These are phyloP conservation scores for Xiphophorus maculatus DNA, from an alignment of 2,113 vertebrate species.

Conservation along the genomic window DNA sequence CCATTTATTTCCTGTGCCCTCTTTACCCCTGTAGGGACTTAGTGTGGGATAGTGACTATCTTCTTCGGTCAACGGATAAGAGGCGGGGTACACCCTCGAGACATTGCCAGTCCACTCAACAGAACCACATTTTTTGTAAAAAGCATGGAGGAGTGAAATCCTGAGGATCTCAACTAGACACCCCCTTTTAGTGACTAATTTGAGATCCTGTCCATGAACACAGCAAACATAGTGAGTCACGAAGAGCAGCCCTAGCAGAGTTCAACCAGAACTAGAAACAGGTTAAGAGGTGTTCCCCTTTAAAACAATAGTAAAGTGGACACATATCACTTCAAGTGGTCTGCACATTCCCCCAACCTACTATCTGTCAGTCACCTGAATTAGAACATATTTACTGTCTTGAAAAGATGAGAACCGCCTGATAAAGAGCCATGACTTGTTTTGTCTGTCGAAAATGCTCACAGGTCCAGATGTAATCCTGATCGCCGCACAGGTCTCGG, in stretches of 20 bases:
- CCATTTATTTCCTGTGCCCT: neutral
- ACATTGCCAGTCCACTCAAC: neutral
- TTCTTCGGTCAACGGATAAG: neutral
- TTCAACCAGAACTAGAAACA: neutral
- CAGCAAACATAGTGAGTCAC: neutral
- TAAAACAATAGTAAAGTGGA: neutral
- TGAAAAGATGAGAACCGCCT: conserved; percentile 1
- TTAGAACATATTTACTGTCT: neutral
- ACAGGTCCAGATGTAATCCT: conserved; percentile 48
- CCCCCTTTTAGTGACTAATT: neutral
- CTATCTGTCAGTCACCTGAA: neutral
- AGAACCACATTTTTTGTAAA: neutral
- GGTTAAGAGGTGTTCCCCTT: neutral
- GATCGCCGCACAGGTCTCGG: conserved; percentile 54
- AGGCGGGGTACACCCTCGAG: neutral
- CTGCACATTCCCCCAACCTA: neutral
- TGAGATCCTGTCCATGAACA: neutral
- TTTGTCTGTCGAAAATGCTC: conserved; percentile 35
- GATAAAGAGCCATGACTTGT: neutral
- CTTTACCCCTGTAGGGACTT: neutral
- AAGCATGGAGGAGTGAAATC: neutral
- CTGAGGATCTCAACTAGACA: neutral
- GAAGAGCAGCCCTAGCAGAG: neutral
- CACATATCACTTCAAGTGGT: neutral
- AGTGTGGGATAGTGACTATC: neutral